A percentile compares a stretch with the other conserved stretches of the same genome.
phyloP scores from a whole-genome alignment of 1,140 invertebrate genomes.

The Harpegnathos saltator region DNA sequence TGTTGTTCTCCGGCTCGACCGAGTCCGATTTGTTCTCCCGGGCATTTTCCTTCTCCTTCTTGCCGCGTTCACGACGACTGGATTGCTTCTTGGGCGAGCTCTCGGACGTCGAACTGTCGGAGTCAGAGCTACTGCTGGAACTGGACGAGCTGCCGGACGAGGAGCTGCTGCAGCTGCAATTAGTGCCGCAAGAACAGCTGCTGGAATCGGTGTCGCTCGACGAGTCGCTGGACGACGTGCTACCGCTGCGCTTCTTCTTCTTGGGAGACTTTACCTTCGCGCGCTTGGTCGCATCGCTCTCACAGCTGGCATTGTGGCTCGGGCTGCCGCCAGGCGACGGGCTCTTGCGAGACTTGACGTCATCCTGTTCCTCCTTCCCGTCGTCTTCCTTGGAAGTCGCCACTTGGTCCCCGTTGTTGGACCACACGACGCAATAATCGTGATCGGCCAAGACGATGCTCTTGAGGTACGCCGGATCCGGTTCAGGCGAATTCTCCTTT shows the following conservation, averaged over 20 bases:
- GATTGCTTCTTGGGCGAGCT: constrained; percentile 83
- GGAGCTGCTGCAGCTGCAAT: constrained; percentile 92
- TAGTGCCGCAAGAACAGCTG: constrained; percentile 92
- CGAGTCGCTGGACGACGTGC: constrained; percentile 89
- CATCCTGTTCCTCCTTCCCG: constrained; percentile 34
- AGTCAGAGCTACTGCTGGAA: constrained; percentile 90
- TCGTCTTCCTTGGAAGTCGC: constrained; percentile 34
- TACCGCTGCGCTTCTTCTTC: constrained; percentile 82
- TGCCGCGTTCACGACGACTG: constrained; percentile 77
- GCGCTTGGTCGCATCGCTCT: constrained; percentile 68
- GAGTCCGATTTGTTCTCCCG: constrained; percentile 65
- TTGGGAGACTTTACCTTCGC: constrained; percentile 83
- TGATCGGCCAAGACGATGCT: constrained; percentile 85
- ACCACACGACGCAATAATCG: constrained; percentile 86
- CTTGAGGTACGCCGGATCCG: constrained; percentile 76
- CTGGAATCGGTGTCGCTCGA: constrained; percentile 91
- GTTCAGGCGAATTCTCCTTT: constrained; percentile 64
- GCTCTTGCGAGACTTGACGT: constrained; percentile 43
- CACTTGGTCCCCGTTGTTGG: constrained; percentile 71
- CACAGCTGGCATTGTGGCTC: constrained; percentile 9
- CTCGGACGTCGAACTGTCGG: constrained; percentile 88
- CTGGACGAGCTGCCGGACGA: constrained; percentile 87
- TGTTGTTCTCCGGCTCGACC: constrained; percentile 73
- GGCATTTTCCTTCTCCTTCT: constrained; percentile 77
- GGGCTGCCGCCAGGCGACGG: constrained; percentile 43